Base-by-base conservation (phyloP, 2,797 vertebrate genomes). In the Decapterus maruadsi region DNA sequence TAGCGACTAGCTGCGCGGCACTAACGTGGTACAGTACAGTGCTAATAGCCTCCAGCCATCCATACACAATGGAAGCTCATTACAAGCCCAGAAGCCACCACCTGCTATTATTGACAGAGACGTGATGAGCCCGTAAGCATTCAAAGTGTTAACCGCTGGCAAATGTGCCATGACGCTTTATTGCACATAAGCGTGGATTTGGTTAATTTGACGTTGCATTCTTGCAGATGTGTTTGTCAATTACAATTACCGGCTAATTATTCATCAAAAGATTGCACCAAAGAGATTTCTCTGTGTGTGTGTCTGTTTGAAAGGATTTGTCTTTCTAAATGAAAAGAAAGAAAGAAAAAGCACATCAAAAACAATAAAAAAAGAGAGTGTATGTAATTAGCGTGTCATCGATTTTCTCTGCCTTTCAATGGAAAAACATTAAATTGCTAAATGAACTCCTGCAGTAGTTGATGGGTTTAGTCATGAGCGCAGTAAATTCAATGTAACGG, bases 101-200 rank as follows among this genome's bases (percentile, higher is more conserved):
- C 82, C 85, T 85, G 85, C 79, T 77, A 11, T 36, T 55, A 81
- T 63, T 50, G 76, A 77, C 60, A 22, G 67, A 76, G 79, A 65
- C 20, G 57, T 42, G 58, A 87, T 60, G 75, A 80, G 78, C 67
- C 54, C 34, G 62, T 43, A 45, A 82, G 22, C 43, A 9, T 19
- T 57, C 26, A 84, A 19, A 80, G 68, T 72, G 81, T 68, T 78
- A 84, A 86, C 56, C 34, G 65, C 61, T 16, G 74, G 46, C 55
- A 81, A 89, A 89, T 76, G 72, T 62, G 50, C 80, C 78, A 38
- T 68, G 59, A 75, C 40, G 8, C 75, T 75, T 85, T 69, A 77
- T 26, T 73, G 81, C 68, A 56, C 70, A 66, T 73, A 46, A 82
- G 63, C 36, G 54, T 29, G 55, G 62, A 81, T 84, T 80, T 16